Base-by-base conservation (phyloP, 2,113 vertebrate species). In the Corythoichthys intestinalis region DNA sequence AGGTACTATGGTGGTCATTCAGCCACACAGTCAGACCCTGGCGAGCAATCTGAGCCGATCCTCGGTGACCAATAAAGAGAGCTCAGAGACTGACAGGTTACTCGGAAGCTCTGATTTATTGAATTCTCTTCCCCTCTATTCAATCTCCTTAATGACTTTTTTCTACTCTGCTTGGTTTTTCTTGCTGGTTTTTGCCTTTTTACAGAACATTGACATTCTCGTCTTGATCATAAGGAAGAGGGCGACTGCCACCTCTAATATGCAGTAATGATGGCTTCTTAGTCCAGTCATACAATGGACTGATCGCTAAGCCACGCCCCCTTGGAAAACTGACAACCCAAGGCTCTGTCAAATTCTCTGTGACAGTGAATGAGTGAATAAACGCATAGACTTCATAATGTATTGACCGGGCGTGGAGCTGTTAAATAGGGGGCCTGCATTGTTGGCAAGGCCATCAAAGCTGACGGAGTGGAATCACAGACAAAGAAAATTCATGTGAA, bases 51-150 rank as follows among this genome's bases (percentile, higher is more conserved):
- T 82, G 72, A 81, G 83, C 83, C 84, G 85, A 86, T 87, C 86
- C 83, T 87, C 70, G 15, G 84, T 87, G 87, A 87, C 86, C 87
- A 90, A 90, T 90, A 87, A 90, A 83, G 84, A 80, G 80, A 76
- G 83, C 78, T 80, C 62, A 70, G 79, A 80, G 84, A 88, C 83
- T 84, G 83, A 85, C 85, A 84, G 83, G 78, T 87, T 80, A 72
- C 84, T 76, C 66, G 56, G 75, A 66, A 47, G 66, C 77, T 82
- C 83, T 85, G 85, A 90, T 86, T 84, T 90, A 90, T 90, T 77
- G 77, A 87, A 79, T 82, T 50, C 71, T 82, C 78, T 76, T 48
- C 58, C 76, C 58, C 72, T 48, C 58, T 64, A 70, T 67, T 64
- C 69, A 72, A 58, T 75, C 41, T 8, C 79, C 60, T 85, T 89